Base-by-base conservation (phyloP, 2,888 invertebrate genomes). In the Junonia oenone region DNA sequence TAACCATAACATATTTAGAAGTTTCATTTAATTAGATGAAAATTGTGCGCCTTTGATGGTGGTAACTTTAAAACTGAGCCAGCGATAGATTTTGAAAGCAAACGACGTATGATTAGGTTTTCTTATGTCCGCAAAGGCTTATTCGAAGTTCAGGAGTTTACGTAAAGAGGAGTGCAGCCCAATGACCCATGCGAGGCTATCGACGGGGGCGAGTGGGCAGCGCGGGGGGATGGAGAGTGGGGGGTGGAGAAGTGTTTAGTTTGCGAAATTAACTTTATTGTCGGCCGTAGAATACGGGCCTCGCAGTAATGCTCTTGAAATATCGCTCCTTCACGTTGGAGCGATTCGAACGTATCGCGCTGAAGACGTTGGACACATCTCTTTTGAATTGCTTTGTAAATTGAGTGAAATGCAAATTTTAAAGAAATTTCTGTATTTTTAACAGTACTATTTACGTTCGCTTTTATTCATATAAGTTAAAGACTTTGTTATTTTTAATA, bases 241-340 rank as follows among this genome's bases (percentile, higher is more conserved):
- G 35, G 61, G 49, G 53, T 54, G 65, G 63, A 63, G 55, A 68
- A 70, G 71, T 76, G 76, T 77, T 78, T 75, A 76, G 73, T 68
- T 72, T 72, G 75, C 70, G 73, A 77, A 78, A 82, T 82, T 79
- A 81, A 80, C 72, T 79, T 76, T 75, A 79, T 78, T 79, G 79
- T 78, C 67, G 65, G 66, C 65, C 64, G 54, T 55, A 50, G 59
- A 57, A 55, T 55, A 57, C 60, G 62, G 57, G 53, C 47, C 62
- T 59, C 47, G 56, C 45, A 52, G 69, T 73, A 72, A 73, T 73
- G 62, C 55, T 62, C 62, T 63, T 61, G 56, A 63, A 63, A 63
- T 63, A 62, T 59, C 55, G 58, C 49, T 40, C 38, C 38, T 55
- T 40, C 40, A 50, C 54, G 58, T 54, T 48, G 51, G 45, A 51